Conservation (phyloP, 2,888 invertebrate genomes). For the Endomychus coccineus region DNA sequence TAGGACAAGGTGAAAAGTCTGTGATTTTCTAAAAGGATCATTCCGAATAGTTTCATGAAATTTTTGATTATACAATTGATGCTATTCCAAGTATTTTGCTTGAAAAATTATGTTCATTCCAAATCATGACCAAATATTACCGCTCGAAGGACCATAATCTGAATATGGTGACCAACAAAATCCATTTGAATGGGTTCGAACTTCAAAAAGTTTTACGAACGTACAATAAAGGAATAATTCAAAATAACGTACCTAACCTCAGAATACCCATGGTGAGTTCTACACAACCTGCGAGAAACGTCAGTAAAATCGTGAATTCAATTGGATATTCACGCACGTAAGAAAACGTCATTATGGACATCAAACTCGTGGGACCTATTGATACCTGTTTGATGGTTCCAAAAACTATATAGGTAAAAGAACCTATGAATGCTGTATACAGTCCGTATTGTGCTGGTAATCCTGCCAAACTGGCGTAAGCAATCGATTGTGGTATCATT, state of each 20-base stretch:
- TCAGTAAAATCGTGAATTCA: slow-evolving; percentile 67
- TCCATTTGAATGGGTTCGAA: too few species aligned
- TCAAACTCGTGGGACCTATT: slow-evolving; percentile 89
- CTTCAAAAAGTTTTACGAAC: too few species aligned
- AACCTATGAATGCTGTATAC: slow-evolving; percentile 85
- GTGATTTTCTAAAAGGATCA: too few species aligned
- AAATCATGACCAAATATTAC: too few species aligned
- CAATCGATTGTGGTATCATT: slow-evolving; percentile 88
- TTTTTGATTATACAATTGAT: too few species aligned
- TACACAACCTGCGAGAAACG: slow-evolving; percentile 70
- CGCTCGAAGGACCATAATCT: too few species aligned
- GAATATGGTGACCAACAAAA: too few species aligned
- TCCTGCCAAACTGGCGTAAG: slow-evolving; percentile 80
- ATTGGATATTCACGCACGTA: slow-evolving; percentile 61
- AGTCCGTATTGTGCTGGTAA: slow-evolving; percentile 85
- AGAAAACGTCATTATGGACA: slow-evolving; percentile 78
- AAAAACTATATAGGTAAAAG: slow-evolving; percentile 78
- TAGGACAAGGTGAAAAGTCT: too few species aligned
- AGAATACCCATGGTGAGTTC: slow-evolving; percentile 75
- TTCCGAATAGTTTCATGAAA: too few species aligned
- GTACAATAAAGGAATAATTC: too few species aligned
- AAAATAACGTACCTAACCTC: slow-evolving; percentile 57
- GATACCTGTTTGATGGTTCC: slow-evolving; percentile 84
- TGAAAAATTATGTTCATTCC: too few species aligned
- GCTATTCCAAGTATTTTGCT: too few species aligned